phyloP scores from a whole-genome alignment of 2,113 vertebrate species.

The Gopherus evgoodei region DNA sequence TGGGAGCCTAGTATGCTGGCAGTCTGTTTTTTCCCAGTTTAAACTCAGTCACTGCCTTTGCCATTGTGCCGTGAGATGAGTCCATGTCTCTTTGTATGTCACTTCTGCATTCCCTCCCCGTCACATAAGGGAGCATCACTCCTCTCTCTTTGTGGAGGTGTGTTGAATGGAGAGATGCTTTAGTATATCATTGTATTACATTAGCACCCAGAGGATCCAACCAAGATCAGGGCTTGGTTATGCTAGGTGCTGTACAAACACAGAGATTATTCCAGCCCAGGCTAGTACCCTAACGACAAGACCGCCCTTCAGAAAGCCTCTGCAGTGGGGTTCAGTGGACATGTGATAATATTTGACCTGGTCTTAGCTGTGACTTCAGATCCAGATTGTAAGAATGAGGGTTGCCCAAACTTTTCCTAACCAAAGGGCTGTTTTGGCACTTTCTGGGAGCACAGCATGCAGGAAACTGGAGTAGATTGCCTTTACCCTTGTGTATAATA shows the following conservation, averaged over 20 bases:
- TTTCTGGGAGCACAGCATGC: not conserved
- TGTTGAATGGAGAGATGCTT: not conserved
- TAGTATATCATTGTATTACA: not conserved
- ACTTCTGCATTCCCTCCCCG: not conserved
- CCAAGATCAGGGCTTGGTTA: not conserved
- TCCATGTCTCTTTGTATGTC: not conserved
- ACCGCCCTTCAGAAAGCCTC: not conserved
- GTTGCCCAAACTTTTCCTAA: conserved; percentile 8
- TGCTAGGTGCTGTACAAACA: not conserved
- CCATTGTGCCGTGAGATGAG: not conserved
- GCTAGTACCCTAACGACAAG: not conserved
- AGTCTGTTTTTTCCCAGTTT: not conserved
- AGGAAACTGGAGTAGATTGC: conserved; percentile 35
- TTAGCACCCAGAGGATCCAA: conserved; percentile 20
- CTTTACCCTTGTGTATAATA: not conserved
- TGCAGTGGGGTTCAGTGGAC: not conserved
- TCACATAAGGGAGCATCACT: not conserved
- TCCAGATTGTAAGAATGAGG: not conserved
- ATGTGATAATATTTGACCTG: not conserved
- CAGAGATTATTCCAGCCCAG: not conserved
- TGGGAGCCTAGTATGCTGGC: not conserved
- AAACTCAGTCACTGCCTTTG: not conserved
- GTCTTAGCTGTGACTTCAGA: not conserved
- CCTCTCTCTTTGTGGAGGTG: not conserved
- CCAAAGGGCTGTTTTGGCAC: conserved; percentile 39